Conservation (phyloP, 2,888 invertebrate genomes). For the Drosophila ustulata region DNA sequence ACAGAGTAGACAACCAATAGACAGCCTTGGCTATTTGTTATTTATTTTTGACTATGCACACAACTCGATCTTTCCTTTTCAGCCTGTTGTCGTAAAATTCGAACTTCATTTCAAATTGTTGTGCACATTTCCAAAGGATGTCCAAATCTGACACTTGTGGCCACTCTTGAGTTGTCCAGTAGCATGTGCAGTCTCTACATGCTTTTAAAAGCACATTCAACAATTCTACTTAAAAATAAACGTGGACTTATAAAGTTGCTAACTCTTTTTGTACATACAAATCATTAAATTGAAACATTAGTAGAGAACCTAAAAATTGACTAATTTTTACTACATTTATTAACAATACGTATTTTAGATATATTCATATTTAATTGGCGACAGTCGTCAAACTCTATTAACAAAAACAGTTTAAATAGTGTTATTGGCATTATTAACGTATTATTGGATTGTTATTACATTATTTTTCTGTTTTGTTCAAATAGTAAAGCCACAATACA, state of each 20-base stretch:
- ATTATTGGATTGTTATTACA: background rate
- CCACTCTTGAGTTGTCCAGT: background rate
- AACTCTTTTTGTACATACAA: no score
- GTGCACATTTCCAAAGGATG: background rate
- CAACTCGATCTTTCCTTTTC: background rate
- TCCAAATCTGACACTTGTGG: background rate
- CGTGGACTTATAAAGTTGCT: background rate
- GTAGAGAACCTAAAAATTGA: no score
- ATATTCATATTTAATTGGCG: background rate
- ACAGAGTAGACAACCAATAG: background rate
- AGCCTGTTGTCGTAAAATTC: background rate
- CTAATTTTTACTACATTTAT: no score
- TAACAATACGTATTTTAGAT: no score
- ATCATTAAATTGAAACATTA: no score
- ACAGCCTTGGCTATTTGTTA: slow-evolving; percentile 8
- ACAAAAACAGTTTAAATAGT: background rate
- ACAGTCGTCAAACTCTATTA: background rate
- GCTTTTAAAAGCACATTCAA: background rate
- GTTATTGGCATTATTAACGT: background rate
- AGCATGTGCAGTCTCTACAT: background rate
- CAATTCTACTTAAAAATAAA: background rate
- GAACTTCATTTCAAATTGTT: slow-evolving; percentile 2
- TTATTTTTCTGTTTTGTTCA: background rate
- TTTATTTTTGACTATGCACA: slow-evolving; percentile 2
- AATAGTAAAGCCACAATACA: background rate